phyloP scores from a whole-genome alignment of 2,797 vertebrate species.

The Pangasius sanitwongsei region DNA sequence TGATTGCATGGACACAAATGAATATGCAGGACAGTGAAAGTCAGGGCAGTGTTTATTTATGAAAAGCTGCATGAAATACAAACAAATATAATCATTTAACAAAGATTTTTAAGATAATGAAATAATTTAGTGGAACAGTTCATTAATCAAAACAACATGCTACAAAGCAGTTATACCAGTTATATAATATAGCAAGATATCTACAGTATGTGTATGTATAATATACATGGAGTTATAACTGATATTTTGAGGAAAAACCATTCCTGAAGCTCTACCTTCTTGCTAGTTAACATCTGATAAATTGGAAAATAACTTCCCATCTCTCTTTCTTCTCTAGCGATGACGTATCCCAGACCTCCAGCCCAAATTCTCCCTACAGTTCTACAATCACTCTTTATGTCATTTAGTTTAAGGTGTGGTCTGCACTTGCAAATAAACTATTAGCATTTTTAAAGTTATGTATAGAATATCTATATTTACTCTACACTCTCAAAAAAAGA shows the following conservation, averaged over 20 bases:
- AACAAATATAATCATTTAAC: slow-evolving; percentile 32
- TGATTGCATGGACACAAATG: slow-evolving; percentile 58
- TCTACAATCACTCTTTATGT: not conserved
- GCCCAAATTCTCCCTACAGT: not conserved
- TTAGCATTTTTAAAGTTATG: not conserved
- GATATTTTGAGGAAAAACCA: not conserved
- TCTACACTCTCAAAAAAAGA: not conserved
- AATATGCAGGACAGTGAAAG: slow-evolving; percentile 58
- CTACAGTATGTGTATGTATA: not conserved
- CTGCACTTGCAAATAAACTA: not conserved
- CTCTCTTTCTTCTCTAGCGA: not conserved
- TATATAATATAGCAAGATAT: slow-evolving; percentile 53
- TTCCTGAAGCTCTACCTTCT: not conserved
- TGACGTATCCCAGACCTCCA: no score
- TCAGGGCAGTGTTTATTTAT: slow-evolving; percentile 72
- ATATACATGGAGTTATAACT: not conserved
- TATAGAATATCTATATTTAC: not conserved
- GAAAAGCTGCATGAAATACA: slow-evolving; percentile 55
- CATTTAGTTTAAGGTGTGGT: not conserved
- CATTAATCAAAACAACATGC: slow-evolving; percentile 4
- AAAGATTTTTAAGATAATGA: slow-evolving; percentile 59
- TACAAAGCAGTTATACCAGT: not conserved
- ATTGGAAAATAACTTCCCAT: not conserved
- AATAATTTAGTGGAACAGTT: slow-evolving; percentile 20
- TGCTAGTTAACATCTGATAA: not conserved